phyloP scores from a whole-genome alignment of 1,140 invertebrate species.

The Panulirus ornatus region DNA sequence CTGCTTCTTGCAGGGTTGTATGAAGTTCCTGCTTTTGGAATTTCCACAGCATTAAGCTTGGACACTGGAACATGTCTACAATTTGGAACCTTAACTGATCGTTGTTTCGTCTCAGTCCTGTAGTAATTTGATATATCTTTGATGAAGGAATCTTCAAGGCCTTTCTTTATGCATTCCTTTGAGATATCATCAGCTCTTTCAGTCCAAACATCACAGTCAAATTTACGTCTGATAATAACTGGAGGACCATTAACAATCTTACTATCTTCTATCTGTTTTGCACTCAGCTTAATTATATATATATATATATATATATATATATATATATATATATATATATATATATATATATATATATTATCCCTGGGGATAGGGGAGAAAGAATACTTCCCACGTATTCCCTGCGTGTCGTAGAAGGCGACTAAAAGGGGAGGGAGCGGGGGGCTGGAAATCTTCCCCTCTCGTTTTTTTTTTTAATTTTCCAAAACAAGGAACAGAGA shows the following conservation, averaged over 20 bases:
- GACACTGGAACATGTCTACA: slow-evolving; percentile 5
- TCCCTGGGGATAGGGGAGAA: too few species aligned
- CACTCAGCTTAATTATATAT: too few species aligned
- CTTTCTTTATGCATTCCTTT: slow-evolving; percentile 44
- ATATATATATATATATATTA: too few species aligned
- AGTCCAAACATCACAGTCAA: slow-evolving; percentile 6
- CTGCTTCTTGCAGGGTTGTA: slow-evolving; percentile 46
- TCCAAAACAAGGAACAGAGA: too few species aligned
- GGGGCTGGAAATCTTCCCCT: too few species aligned
- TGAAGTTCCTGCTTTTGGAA: slow-evolving; percentile 22
- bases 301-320: too few species aligned
- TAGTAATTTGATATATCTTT: slow-evolving; percentile 28
- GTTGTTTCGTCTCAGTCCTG: neutral
- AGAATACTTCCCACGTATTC: too few species aligned
- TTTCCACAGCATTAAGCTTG: slow-evolving; percentile 3
- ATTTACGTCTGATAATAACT: neutral
- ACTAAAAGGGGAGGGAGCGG: too few species aligned
- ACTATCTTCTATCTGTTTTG: neutral
- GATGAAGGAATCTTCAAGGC: slow-evolving; percentile 38
- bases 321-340: too few species aligned
- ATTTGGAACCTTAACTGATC: slow-evolving; percentile 41
- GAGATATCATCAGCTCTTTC: slow-evolving; percentile 18
- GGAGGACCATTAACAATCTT: neutral
- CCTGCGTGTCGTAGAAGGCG: too few species aligned
- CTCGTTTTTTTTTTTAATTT: too few species aligned